Evolutionary conservation across 2,888 invertebrate species (phyloP).

Genomic region (Lepidochrysops patricia): DNA sequence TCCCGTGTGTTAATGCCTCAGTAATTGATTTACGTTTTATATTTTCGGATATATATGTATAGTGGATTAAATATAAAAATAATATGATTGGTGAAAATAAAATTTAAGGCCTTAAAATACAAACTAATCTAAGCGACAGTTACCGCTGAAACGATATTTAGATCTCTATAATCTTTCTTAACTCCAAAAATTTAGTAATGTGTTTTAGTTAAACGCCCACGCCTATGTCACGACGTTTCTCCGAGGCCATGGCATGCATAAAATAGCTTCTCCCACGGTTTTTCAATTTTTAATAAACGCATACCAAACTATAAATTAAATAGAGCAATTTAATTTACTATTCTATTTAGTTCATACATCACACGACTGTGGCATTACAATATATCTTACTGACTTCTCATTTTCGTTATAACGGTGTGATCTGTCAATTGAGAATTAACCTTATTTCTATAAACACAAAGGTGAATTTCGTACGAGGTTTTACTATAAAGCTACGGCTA

Average conservation of each 20-base stretch:
- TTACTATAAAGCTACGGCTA: not conserved
- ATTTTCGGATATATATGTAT: not conserved
- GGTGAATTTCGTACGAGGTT: not conserved
- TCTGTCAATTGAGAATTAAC: not conserved
- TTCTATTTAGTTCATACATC: slow-evolving; percentile 1
- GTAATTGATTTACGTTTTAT: not conserved
- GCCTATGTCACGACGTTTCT: too few relatives aligned
- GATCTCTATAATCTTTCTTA: too few relatives aligned
- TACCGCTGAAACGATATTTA: too few relatives aligned
- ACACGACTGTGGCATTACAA: slow-evolving; percentile 1
- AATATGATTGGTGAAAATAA: not conserved
- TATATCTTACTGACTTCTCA: slow-evolving; percentile 2
- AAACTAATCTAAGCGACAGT: too few relatives aligned
- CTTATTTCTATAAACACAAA: not conserved
- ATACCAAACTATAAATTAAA: not conserved
- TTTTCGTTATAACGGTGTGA: not conserved
- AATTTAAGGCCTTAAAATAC: too few relatives aligned
- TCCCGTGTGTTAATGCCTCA: not conserved
- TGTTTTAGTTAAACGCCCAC: too few relatives aligned
- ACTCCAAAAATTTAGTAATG: too few relatives aligned
- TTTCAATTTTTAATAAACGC: slow-evolving; percentile 3
- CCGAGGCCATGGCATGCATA: too few relatives aligned
- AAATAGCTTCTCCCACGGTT: not conserved
- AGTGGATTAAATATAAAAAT: too few relatives aligned
- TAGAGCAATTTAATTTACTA: not conserved